Conservation (phyloP, 2,888 invertebrate species). For the Vannuccia rotundouncinata region DNA sequence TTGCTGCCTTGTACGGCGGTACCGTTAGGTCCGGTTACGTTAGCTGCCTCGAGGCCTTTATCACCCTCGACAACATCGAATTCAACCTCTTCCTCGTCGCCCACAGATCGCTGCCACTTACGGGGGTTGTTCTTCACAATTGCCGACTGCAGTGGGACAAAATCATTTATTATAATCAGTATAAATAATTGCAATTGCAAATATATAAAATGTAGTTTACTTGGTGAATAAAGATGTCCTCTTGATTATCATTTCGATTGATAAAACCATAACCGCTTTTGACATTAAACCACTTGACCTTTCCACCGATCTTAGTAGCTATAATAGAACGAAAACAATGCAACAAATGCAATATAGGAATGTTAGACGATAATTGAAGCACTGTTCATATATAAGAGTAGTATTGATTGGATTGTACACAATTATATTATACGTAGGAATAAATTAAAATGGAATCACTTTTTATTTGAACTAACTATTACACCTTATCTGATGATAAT, state of each 20-base stretch:
- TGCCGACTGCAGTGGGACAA: constrained; percentile 65
- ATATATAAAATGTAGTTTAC: constrained; percentile 42
- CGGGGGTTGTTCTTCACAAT: constrained; percentile 95
- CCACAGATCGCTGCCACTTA: constrained; percentile 94
- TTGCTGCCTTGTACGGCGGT: constrained; percentile 88
- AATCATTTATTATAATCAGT: neutral
- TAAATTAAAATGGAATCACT: no score
- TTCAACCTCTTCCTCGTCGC: constrained; percentile 93
- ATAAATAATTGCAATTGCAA: neutral
- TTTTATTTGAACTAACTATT: no score
- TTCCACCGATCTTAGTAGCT: constrained; percentile 70
- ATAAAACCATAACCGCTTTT: constrained; percentile 86
- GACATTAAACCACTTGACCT: constrained; percentile 82
- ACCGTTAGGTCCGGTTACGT: constrained; percentile 90
- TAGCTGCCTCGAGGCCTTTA: constrained; percentile 86
- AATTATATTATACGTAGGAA: no score
- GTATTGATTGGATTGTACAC: neutral
- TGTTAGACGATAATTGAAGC: neutral
- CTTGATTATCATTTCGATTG: constrained; percentile 94
- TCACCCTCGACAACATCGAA: constrained; percentile 98
- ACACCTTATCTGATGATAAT: no score
- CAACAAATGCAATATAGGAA: neutral
- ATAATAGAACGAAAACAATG: neutral
- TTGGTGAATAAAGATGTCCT: constrained; percentile 99
- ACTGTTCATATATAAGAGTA: neutral